Conservation (phyloP, 1,140 invertebrate genomes). For the Sycophila sp. region DNA sequence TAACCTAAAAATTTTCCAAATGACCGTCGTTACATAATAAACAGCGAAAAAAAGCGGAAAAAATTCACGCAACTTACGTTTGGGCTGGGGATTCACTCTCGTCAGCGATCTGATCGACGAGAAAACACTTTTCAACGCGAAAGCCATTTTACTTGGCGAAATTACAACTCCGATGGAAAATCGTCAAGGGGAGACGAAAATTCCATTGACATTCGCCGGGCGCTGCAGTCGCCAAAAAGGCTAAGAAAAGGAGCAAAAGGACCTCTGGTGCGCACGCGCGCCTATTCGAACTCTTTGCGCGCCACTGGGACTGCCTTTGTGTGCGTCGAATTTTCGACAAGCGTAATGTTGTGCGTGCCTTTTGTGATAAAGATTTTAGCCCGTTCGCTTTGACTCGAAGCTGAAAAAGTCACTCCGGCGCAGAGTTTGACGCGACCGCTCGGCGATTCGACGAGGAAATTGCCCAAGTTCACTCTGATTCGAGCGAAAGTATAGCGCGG, state of each 20-base stretch:
- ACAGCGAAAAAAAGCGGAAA: not conserved
- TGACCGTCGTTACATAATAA: conserved; percentile 34
- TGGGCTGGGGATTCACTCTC: not conserved
- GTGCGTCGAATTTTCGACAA: not conserved
- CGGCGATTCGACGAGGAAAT: too few relatives aligned
- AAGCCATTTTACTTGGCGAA: conserved; percentile 16
- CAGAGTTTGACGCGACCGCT: too few relatives aligned
- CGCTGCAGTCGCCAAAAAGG: not conserved
- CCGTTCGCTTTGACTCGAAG: not conserved
- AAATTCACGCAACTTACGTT: conserved; percentile 18
- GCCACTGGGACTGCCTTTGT: not conserved
- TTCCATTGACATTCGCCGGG: not conserved
- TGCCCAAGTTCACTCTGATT: not conserved
- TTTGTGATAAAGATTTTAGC: not conserved
- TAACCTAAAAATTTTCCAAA: conserved; percentile 28
- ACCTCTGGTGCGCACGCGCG: not conserved
- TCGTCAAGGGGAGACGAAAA: conserved; percentile 1
- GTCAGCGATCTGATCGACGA: conserved; percentile 12
- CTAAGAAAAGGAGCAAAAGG: too few relatives aligned
- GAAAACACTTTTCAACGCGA: conserved; percentile 29
- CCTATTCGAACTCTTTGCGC: conserved; percentile 8
- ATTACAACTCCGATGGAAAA: not conserved
- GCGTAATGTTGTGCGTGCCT: not conserved
- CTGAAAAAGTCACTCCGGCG: too few relatives aligned
- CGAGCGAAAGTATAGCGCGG: not conserved